Conservation (phyloP, 2,113 vertebrate species). For the Pterophyllum scalare region DNA sequence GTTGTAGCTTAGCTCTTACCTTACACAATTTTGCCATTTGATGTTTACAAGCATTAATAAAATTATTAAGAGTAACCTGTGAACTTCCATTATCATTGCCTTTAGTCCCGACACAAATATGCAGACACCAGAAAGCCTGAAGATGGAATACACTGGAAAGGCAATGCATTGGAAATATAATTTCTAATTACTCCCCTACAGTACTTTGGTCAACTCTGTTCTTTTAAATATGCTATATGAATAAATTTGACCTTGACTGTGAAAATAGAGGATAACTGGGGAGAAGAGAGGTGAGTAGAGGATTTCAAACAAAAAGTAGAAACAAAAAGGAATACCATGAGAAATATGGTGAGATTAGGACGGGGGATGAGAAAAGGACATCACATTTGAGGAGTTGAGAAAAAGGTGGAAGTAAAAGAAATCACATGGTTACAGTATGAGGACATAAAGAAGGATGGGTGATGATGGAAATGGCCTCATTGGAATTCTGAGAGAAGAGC, state of each 20-base stretch:
- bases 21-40: background rate
- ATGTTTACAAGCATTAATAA: background rate
- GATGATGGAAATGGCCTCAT: constrained; percentile 34
- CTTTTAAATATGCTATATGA: too few species aligned
- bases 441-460: background rate
- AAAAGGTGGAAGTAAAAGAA: background rate
- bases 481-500: constrained; percentile 39
- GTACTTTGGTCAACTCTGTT: too few species aligned
- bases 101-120: background rate
- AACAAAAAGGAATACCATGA: background rate
- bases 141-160: background rate
- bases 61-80: background rate
- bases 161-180: background rate
- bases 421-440: background rate
- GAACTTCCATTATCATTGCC: background rate
- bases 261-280: background rate
- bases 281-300: constrained; percentile 6
- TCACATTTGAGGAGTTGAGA: background rate
- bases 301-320: background rate
- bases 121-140: background rate
- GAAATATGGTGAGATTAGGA: background rate
- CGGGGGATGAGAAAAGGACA: background rate
- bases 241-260: background rate
- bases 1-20: background rate
- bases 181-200: constrained; percentile 4